Base-by-base conservation (phyloP, 2,888 invertebrate genomes). In the Eurytoma californica region DNA sequence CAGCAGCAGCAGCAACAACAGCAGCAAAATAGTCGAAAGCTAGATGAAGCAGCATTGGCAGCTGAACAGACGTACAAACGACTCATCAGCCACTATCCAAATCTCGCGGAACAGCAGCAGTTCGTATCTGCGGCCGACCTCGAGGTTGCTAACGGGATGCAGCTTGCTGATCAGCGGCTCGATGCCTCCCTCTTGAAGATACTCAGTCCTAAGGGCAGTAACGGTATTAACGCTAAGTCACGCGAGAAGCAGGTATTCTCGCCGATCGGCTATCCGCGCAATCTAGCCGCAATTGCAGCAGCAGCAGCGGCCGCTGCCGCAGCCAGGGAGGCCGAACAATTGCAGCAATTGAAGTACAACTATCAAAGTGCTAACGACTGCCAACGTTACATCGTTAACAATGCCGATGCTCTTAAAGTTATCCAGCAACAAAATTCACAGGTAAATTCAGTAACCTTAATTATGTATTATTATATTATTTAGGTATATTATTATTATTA, bases 231-330 rank as follows among this genome's bases (percentile, higher is more conserved):
- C 39, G 30, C 18, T 24, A 83, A 83, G 75, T 53, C 80, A 1
- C 74, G 80, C 9, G 84, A 84, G 57, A 83, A 83, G 55, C 81
- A 83, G 69, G 84, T 84, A 3, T 88, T 87, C 69, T 88, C 87
- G 3, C 86, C 88, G 0, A 87, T 87, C 24, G 86, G 86, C n/a
- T 88, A 89, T 76, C 86, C 89, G 18, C 86, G 86, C 49, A 87
- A 87, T 58, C 67, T 87, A 49, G 84, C 83, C 12, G 82, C 84
- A 12, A 83, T 84, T 9, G 39, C 39, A 9, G 39, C 39, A 39
- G 49, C 82, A 5, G 80, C 85, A 16, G 84, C 84, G 18, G 85
- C 83, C 9, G 81, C 84, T 12, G 83, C 83, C 39, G 80, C 72
- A 0, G 47, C 78, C 14, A 68, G 72, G n/a, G 68, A 83, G 24